A percentile compares a stretch with the other conserved stretches of the same genome.
phyloP scores from a whole-genome alignment of 2,797 vertebrate genomes.

The Chelon auratus region DNA sequence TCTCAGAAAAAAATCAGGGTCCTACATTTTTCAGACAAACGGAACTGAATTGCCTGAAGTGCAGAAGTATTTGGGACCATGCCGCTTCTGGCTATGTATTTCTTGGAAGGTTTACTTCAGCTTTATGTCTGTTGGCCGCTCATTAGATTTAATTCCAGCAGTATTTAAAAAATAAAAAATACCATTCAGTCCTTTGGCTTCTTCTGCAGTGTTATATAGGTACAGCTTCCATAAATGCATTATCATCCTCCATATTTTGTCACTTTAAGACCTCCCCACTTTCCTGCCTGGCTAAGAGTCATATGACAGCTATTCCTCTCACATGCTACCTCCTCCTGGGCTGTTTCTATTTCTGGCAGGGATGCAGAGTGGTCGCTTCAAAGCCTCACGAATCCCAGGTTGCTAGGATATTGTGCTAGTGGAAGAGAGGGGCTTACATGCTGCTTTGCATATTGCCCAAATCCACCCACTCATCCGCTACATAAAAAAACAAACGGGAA shows the following conservation, averaged over 20 bases:
- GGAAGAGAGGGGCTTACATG: constrained; percentile 33
- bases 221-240: constrained; percentile 30
- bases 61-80: constrained; percentile 11
- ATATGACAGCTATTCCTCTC: constrained; percentile 62
- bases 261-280: constrained; percentile 38
- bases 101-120: constrained; percentile 23
- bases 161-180: too few relatives aligned
- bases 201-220: constrained; percentile 13
- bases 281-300: constrained; percentile 45
- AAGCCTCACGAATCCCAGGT: constrained; percentile 73
- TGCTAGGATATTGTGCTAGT: constrained; percentile 75
- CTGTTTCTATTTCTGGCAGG: constrained; percentile 77
- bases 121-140: constrained; percentile 32
- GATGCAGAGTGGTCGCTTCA: constrained; percentile 70
- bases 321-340: constrained; percentile 60
- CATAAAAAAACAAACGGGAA: constrained; percentile 4
- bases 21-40: constrained; percentile 65
- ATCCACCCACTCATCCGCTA: constrained; percentile 47
- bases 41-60: constrained; percentile 16
- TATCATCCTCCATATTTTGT: constrained; percentile 17
- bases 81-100: constrained; percentile 23
- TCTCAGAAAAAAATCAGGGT: constrained; percentile 12
- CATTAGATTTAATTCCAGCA: background rate
- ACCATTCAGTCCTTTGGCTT: constrained; percentile 1
- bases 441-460: constrained; percentile 67